phyloP scores from a whole-genome alignment of 1,140 invertebrate species.

The Plectrocnemia conspersa region DNA sequence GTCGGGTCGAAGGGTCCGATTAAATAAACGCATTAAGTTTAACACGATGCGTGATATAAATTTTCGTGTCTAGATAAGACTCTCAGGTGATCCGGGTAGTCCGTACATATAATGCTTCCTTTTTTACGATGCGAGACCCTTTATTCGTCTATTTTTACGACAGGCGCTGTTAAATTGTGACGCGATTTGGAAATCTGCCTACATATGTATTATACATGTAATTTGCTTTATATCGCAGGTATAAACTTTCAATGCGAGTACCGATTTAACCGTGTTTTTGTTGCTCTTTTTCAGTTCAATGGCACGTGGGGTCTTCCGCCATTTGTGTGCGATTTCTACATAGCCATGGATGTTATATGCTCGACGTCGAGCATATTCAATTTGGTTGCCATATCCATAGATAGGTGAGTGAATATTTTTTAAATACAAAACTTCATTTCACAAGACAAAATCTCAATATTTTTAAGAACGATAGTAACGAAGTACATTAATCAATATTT shows the following conservation, averaged over 20 bases:
- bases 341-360: constrained; percentile 97
- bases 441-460: too few species aligned
- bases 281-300: constrained; percentile 66
- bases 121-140: neutral
- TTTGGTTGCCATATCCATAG: constrained; percentile 96
- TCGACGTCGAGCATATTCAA: constrained; percentile 99
- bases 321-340: constrained; percentile 96
- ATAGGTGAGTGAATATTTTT: constrained; percentile 69
- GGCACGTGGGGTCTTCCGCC: constrained; percentile 83
- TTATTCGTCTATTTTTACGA: too few species aligned
- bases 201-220: too few species aligned
- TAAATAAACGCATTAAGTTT: constrained; percentile 4
- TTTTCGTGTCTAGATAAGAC: neutral
- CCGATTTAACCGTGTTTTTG: constrained; percentile 13
- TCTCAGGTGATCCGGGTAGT: neutral
- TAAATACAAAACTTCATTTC: too few species aligned
- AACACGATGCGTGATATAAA: constrained; percentile 4
- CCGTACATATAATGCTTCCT: neutral
- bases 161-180: too few species aligned
- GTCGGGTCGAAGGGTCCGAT: neutral
- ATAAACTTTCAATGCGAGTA: neutral
- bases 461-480: too few species aligned
- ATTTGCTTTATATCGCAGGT: too few species aligned
- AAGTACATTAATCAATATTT: too few species aligned
- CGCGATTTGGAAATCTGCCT: too few species aligned